Conservation (phyloP, 2,797 vertebrate genomes). For the Limosa lapponica region DNA sequence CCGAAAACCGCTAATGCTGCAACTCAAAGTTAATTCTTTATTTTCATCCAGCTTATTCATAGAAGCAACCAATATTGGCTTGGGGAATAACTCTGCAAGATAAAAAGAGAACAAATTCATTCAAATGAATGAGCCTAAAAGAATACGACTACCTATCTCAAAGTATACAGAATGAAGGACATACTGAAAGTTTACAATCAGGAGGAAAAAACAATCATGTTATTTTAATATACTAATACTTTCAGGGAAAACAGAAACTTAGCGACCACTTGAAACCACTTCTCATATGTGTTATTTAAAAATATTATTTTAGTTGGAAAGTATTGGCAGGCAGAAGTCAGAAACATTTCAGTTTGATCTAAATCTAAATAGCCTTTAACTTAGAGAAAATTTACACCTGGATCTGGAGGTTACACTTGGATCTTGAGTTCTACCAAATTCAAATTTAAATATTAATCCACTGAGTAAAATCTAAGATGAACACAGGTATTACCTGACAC, state of each 20-base stretch:
- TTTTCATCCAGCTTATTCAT: conserved; percentile 66
- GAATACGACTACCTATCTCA: neutral
- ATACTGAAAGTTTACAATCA: neutral
- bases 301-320: neutral
- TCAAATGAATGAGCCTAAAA: neutral
- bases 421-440: neutral
- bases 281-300: neutral
- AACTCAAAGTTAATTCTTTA: conserved; percentile 49
- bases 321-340: neutral
- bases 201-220: neutral
- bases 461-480: neutral
- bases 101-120: neutral
- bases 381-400: neutral
- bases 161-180: neutral
- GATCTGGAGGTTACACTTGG: neutral
- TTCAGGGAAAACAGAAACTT: neutral
- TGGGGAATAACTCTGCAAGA: conserved; percentile 80
- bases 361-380: neutral
- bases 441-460: neutral
- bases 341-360: neutral
- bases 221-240: neutral
- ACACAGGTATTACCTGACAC: conserved; percentile 74
- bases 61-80: conserved; percentile 60
- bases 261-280: neutral
- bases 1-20: conserved; percentile 30